phyloP scores from a whole-genome alignment of 2,888 invertebrate species.

The Eilema caniola region DNA sequence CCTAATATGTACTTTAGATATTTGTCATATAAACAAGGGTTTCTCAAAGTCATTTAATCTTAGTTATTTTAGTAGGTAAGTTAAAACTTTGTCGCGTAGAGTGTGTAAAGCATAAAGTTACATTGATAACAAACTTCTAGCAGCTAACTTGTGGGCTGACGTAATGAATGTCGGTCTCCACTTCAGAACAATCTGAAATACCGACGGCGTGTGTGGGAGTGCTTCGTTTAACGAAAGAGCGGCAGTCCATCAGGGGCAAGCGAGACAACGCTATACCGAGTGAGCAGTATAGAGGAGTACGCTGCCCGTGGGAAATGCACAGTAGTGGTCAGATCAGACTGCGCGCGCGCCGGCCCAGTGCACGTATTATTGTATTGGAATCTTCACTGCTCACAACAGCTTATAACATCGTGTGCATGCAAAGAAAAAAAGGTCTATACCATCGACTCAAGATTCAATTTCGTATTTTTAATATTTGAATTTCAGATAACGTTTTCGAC shows the following conservation, averaged over 20 bases:
- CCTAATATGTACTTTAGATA: too few relatives aligned
- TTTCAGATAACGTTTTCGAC: constrained; percentile 50
- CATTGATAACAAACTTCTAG: constrained; percentile 68
- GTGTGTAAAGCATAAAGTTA: constrained; percentile 61
- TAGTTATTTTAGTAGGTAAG: constrained; percentile 2
- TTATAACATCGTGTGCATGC: constrained; percentile 58
- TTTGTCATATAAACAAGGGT: not conserved
- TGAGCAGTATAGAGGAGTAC: constrained; percentile 66
- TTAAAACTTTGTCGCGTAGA: constrained; percentile 29
- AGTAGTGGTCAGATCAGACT: constrained; percentile 87
- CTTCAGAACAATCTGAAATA: constrained; percentile 84
- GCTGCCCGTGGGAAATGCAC: constrained; percentile 87
- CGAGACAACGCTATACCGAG: constrained; percentile 71
- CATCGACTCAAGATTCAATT: constrained; percentile 53
- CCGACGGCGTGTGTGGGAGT: constrained; percentile 86
- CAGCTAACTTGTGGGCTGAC: constrained; percentile 75
- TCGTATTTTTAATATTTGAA: constrained; percentile 33
- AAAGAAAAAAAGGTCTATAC: constrained; percentile 51
- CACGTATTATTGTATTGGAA: constrained; percentile 86
- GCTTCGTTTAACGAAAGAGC: constrained; percentile 86
- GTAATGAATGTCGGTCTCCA: constrained; percentile 83
- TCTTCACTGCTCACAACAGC: constrained; percentile 70
- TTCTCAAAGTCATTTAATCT: not conserved
- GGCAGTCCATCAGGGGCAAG: constrained; percentile 82
- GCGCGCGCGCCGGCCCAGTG: constrained; percentile 87